Percentiles rank a stretch among this genome's conserved stretches.
Conservation (phyloP, 2,113 vertebrate genomes). For the Cervus canadensis region DNA sequence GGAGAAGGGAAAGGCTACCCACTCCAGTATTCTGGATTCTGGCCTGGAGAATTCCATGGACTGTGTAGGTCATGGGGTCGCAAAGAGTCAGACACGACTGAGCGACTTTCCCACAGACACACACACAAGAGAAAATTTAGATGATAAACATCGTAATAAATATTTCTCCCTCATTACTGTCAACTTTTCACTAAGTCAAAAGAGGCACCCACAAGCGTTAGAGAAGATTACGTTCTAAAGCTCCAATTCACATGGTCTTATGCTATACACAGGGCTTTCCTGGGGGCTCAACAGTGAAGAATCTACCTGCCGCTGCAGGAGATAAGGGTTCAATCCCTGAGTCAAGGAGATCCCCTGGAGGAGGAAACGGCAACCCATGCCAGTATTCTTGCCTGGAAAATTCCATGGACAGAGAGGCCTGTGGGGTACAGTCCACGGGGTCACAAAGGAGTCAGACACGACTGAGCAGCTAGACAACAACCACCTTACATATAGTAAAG, state of each 20-base stretch:
- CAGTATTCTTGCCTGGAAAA: neutral
- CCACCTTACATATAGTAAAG: neutral
- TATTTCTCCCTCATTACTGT: neutral
- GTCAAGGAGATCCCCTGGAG: neutral
- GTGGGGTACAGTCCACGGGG: neutral
- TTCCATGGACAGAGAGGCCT: neutral
- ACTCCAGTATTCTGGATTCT: neutral
- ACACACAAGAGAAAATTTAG: neutral
- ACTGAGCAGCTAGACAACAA: neutral
- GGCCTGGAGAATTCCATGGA: neutral
- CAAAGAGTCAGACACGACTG: neutral
- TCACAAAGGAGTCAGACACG: neutral
- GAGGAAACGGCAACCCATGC: neutral
- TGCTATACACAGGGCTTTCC: neutral
- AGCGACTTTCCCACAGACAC: neutral
- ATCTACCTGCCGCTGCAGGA: neutral
- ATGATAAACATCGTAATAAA: neutral
- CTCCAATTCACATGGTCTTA: neutral
- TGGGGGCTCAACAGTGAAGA: neutral
- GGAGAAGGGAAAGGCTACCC: neutral
- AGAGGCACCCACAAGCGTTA: neutral
- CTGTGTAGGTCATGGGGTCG: neutral
- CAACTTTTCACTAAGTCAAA: neutral
- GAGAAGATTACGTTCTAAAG: accelerated
- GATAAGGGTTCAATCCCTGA: neutral